These are phyloP conservation scores for Neodon shergylaensis DNA, from an alignment of 2,113 vertebrate genomes.

Conservation along the genomic window DNA sequence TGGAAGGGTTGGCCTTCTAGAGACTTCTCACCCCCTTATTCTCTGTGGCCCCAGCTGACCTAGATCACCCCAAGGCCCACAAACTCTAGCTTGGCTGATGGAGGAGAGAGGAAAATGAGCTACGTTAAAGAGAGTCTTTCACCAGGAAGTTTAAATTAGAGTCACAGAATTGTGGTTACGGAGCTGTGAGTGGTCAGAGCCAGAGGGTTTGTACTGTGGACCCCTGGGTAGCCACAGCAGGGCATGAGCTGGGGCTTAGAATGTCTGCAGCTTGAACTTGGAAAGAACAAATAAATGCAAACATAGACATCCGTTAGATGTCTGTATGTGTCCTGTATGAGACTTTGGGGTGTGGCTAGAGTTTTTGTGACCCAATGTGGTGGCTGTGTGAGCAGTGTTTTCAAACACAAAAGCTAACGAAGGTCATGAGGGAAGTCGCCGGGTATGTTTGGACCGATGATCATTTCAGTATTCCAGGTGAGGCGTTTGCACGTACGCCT, in stretches of 20 bases:
- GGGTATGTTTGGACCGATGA: not conserved
- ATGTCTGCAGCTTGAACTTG: not conserved
- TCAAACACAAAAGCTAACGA: not conserved
- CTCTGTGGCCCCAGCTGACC: not conserved
- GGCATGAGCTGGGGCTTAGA: not conserved
- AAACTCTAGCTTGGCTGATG: not conserved
- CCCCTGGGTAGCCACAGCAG: rapidly evolving
- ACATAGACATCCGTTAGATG: not conserved
- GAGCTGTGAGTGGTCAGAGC: not conserved
- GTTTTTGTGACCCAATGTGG: not conserved
- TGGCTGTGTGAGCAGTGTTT: not conserved
- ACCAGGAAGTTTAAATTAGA: not conserved
- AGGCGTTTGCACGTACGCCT: rapidly evolving
- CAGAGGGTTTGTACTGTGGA: rapidly evolving
- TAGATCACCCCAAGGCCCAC: not conserved
- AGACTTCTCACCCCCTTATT: not conserved
- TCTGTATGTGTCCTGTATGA: not conserved
- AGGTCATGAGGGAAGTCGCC: rapidly evolving
- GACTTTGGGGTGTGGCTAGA: too few species aligned
- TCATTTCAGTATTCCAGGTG: rapidly evolving
- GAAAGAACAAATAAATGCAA: not conserved
- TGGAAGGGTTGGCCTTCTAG: not conserved
- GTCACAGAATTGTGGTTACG: not conserved
- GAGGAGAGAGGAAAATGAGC: not conserved
- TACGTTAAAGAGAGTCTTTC: not conserved